Percentiles rank a stretch among this genome's conserved stretches.
Conservation (phyloP, 2,797 vertebrate genomes). For the Limnodromus scolopaceus region DNA sequence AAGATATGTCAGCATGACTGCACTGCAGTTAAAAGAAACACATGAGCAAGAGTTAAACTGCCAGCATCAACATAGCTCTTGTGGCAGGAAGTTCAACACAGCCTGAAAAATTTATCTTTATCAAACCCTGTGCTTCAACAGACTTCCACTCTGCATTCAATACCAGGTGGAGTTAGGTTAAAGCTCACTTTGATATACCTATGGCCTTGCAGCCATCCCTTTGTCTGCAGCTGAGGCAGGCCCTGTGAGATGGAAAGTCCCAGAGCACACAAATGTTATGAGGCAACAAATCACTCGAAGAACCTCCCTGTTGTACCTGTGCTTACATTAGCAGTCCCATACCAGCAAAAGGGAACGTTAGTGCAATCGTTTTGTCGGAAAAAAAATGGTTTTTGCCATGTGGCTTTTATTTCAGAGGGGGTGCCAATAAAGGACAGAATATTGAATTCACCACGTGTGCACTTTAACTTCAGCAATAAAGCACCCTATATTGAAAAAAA, state of each 20-base stretch:
- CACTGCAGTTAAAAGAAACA: neutral
- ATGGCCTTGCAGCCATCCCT: neutral
- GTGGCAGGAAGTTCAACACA: neutral
- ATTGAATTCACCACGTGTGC: neutral
- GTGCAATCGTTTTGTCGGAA: neutral
- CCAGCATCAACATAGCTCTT: neutral
- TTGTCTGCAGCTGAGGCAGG: neutral
- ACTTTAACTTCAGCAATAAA: neutral
- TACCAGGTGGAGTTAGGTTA: neutral
- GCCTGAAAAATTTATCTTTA: neutral
- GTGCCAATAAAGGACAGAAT: neutral
- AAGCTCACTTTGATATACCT: neutral
- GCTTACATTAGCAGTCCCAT: neutral
- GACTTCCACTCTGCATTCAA: neutral
- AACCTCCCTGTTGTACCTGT: neutral
- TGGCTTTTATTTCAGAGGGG: neutral
- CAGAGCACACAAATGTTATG: neutral
- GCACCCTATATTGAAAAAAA: neutral
- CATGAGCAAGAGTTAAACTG: neutral
- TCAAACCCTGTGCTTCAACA: neutral
- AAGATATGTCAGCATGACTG: fast-evolving
- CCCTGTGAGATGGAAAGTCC: neutral
- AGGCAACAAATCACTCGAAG: neutral
- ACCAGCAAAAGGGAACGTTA: neutral
- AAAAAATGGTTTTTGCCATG: neutral